These are phyloP conservation scores for Tragelaphus eurycerus DNA, from an alignment of 2,797 vertebrate species.

Conservation along the genomic window DNA sequence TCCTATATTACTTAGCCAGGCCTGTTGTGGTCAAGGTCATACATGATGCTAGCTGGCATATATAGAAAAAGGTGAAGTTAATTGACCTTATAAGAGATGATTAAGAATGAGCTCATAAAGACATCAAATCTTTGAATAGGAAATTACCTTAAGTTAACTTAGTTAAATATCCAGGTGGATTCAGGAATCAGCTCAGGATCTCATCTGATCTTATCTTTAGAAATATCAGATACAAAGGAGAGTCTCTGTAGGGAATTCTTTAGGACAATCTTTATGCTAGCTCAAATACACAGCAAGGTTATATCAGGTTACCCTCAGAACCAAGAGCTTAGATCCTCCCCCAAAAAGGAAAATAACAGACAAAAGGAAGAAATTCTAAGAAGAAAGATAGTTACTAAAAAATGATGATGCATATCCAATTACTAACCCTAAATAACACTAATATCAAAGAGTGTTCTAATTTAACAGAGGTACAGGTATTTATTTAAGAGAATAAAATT, in stretches of 20 bases:
- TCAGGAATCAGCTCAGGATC: neutral
- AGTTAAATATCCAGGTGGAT: neutral
- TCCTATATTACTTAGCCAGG: neutral
- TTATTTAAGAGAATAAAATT: neutral
- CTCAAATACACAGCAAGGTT: neutral
- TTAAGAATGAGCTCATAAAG: constrained; percentile 30
- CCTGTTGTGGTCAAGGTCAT: constrained; percentile 55
- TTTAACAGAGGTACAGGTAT: neutral
- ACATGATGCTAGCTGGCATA: neutral
- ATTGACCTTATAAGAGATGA: constrained; percentile 36
- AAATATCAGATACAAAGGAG: neutral
- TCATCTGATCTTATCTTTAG: neutral
- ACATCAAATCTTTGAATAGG: neutral
- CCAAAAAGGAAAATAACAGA: neutral
- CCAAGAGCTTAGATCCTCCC: neutral
- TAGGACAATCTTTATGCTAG: neutral
- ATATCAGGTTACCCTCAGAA: neutral
- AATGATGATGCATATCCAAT: neutral
- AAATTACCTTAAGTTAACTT: neutral
- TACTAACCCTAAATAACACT: neutral
- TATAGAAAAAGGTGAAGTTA: neutral
- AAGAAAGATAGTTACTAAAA: neutral
- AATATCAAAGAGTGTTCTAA: neutral
- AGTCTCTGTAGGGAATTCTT: neutral
- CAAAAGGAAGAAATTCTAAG: neutral